Base-by-base conservation (phyloP, 2,888 invertebrate species). In the Ectemnius lituratus region DNA sequence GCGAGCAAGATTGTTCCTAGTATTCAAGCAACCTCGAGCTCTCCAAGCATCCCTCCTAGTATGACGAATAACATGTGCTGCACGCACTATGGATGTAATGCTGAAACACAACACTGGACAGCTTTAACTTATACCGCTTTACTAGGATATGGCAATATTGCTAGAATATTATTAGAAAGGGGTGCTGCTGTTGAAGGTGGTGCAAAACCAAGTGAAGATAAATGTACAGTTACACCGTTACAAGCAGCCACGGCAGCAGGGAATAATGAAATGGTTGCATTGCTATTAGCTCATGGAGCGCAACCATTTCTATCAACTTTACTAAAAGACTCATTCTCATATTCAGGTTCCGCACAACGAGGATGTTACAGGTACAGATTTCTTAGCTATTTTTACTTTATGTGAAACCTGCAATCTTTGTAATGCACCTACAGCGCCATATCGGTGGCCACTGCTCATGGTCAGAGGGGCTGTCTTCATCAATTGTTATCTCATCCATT, bases 161-260 rank as follows among this genome's bases (percentile, higher is more conserved):
- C 92, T 0, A 91, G 93, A 80, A 92, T 96, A 67, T 91, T 97
- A 27, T 91, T 98, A 69, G 96, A 96, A 74, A 93, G 95, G 20
- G 96, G 97, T 0, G 97, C 97, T 0, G 93, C 95, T 63, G 96
- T 96, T 0, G 97, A 98, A 90, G 97, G 97, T 0, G 97, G 97
- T 0, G 96, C 96, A 0, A 94, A 95, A 3, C 89, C 95, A 4
- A 95, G 95, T 27, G 97, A 97, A 86, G 97, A 97, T 83, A 96
- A 96, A 82, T 95, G 95, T 87, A 97, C 97, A 0, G 93, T 97
- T 61, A 97, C 97, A 0, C 98, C 98, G 0, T 89, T 98, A 45
- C 98, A 98, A 92, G 95, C 95, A 69, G 97, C 97, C 1, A 95
- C 96, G 71, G 97, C 96, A 0, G 94, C 95, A 0, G 96, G 96